Evolutionary conservation across 2,888 invertebrate species (phyloP).

Genomic region (Malthinus flaveolus): DNA sequence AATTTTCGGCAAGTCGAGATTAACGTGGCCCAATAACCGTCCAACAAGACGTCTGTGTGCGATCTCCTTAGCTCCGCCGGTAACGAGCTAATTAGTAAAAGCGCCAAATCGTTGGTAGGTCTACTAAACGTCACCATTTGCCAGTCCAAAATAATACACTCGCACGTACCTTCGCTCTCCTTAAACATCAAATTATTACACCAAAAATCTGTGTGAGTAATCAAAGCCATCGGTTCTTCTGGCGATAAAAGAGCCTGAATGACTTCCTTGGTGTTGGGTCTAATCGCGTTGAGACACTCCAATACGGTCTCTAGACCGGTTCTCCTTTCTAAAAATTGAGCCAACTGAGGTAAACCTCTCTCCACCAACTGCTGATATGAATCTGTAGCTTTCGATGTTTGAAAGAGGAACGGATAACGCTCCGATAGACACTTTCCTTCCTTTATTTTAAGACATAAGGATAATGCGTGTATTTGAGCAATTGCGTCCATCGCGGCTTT

Average conservation of each 20-base stretch:
- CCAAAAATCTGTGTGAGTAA: conserved; percentile 85
- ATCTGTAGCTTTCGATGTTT: conserved; percentile 76
- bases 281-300: conserved; percentile 61
- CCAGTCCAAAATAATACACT: conserved; percentile 78
- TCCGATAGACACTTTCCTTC: conserved; percentile 58
- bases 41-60: conserved; percentile 66
- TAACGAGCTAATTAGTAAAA: conserved; percentile 73
- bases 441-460: conserved; percentile 64
- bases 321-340: conserved; percentile 69
- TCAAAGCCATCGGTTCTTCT: conserved; percentile 71
- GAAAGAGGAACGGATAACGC: conserved; percentile 71
- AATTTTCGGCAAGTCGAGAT: conserved; percentile 63
- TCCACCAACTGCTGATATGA: conserved; percentile 79
- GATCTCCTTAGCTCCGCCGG: conserved; percentile 70
- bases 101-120: conserved; percentile 78
- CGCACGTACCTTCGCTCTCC: conserved; percentile 56
- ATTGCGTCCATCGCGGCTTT: conserved; percentile 72
- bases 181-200: conserved; percentile 76
- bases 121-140: conserved; percentile 81
- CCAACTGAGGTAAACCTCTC: conserved; percentile 74
- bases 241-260: conserved; percentile 73
- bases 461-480: conserved; percentile 73
- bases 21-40: conserved; percentile 70
- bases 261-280: conserved; percentile 71
- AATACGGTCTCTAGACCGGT: conserved; percentile 66